Conservation (phyloP, 2,888 invertebrate genomes). For the Scrobipalpa atriplicella region DNA sequence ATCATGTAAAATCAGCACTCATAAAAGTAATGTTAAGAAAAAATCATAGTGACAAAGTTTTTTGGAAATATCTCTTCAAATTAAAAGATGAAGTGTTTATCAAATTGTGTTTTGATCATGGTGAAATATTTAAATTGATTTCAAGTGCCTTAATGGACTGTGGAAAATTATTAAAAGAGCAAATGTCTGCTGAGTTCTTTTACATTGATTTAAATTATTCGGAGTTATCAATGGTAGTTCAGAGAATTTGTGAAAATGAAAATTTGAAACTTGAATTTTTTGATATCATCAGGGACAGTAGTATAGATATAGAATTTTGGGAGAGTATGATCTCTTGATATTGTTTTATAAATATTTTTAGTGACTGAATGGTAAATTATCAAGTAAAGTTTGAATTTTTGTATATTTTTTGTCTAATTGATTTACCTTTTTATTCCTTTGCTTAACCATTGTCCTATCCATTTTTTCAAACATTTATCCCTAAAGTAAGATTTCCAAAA, state of each 20-base stretch:
- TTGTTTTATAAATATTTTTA: neutral
- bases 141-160: conserved; percentile 64
- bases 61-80: conserved; percentile 63
- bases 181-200: conserved; percentile 66
- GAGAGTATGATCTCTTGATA: conserved; percentile 50
- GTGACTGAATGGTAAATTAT: neutral
- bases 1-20: conserved; percentile 48
- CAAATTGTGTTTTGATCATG: conserved; percentile 58
- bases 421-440: neutral
- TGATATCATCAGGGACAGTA: conserved; percentile 67
- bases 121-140: conserved; percentile 55
- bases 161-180: conserved; percentile 63
- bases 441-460: neutral
- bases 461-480: neutral
- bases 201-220: conserved; percentile 77
- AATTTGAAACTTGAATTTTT: conserved; percentile 67
- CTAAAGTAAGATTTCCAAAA: no score
- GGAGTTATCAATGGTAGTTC: conserved; percentile 70
- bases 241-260: conserved; percentile 63
- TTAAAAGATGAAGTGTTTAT: conserved; percentile 53
- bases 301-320: conserved; percentile 71
- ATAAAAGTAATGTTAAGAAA: conserved; percentile 50
- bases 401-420: neutral
- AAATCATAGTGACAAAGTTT: conserved; percentile 49
- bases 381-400: conserved; percentile 9